Conservation (phyloP, 2,888 invertebrate species). For the Linyphia triangularis region DNA sequence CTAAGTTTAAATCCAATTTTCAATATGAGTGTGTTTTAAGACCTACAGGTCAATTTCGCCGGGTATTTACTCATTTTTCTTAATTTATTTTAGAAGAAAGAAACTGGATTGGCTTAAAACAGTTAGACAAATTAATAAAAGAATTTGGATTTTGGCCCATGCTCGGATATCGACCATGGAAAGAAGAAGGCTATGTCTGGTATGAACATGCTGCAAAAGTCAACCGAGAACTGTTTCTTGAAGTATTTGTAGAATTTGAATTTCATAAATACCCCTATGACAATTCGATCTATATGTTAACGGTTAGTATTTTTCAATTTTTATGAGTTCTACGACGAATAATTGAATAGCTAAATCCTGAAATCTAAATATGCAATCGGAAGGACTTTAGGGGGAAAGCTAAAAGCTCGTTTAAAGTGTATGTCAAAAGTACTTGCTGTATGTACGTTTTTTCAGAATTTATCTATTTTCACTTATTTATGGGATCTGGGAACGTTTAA, state of each 20-base stretch:
- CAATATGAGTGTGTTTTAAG: too few species aligned
- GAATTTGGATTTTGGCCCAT: slow-evolving; percentile 64
- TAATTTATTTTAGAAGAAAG: slow-evolving; percentile 44
- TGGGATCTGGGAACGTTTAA: background rate
- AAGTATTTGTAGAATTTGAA: background rate
- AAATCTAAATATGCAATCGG: too few species aligned
- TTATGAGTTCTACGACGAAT: too few species aligned
- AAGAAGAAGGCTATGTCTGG: slow-evolving; percentile 38
- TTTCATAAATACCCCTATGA: background rate
- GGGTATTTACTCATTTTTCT: background rate
- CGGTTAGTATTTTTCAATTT: slow-evolving; percentile 23
- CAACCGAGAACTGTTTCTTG: background rate
- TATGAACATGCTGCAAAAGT: slow-evolving; percentile 24
- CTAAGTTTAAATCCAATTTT: too few species aligned
- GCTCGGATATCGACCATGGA: slow-evolving; percentile 41
- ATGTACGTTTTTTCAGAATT: background rate
- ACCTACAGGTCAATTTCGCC: too few species aligned
- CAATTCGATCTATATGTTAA: background rate
- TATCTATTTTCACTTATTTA: background rate
- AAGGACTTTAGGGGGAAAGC: too few species aligned
- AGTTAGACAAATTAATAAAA: slow-evolving; percentile 5
- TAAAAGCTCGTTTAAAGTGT: too few species aligned
- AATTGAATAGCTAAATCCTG: too few species aligned
- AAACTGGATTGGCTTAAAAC: background rate
- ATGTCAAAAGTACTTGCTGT: background rate